A percentile compares a stretch with the other conserved stretches of the same genome.
phyloP scores from a whole-genome alignment of 1,140 invertebrate genomes.

The Bombus confusus region DNA sequence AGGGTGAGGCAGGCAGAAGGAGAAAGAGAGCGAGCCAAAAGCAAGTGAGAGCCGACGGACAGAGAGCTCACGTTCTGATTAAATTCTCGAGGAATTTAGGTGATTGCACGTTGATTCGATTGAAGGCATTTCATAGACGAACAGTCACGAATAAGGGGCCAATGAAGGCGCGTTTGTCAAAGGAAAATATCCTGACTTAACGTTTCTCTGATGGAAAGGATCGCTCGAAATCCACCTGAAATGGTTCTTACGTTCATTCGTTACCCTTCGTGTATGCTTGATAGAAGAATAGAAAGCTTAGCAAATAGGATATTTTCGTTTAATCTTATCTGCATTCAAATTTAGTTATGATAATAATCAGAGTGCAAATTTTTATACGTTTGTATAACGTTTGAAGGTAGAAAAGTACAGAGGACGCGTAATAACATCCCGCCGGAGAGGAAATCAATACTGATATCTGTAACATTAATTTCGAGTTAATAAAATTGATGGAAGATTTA shows the following conservation, averaged over 20 bases:
- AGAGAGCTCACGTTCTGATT: slow-evolving; percentile 72
- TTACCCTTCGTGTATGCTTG: too few relatives aligned
- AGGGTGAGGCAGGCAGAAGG: neutral
- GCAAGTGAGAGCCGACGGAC: slow-evolving; percentile 31
- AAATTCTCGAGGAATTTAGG: slow-evolving; percentile 75
- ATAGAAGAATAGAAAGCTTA: neutral
- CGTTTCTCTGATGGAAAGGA: slow-evolving; percentile 34
- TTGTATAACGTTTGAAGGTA: too few relatives aligned
- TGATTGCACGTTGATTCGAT: slow-evolving; percentile 75
- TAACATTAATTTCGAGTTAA: too few relatives aligned
- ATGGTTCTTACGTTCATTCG: slow-evolving; percentile 11
- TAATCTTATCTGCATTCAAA: neutral
- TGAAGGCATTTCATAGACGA: slow-evolving; percentile 76
- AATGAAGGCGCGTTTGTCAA: slow-evolving; percentile 73
- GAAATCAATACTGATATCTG: too few relatives aligned
- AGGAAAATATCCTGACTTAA: slow-evolving; percentile 66
- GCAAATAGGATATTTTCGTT: neutral
- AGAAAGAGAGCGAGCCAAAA: neutral
- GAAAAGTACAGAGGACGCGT: too few relatives aligned
- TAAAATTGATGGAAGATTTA: too few relatives aligned
- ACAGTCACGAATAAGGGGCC: slow-evolving; percentile 73
- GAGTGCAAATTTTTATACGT: too few relatives aligned
- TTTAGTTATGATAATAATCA: neutral
- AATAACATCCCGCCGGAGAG: too few relatives aligned
- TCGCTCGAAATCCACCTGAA: slow-evolving; percentile 17